Evolutionary conservation across 2,888 invertebrate genomes (phyloP).

Genomic region (Rhingia campestris): DNA sequence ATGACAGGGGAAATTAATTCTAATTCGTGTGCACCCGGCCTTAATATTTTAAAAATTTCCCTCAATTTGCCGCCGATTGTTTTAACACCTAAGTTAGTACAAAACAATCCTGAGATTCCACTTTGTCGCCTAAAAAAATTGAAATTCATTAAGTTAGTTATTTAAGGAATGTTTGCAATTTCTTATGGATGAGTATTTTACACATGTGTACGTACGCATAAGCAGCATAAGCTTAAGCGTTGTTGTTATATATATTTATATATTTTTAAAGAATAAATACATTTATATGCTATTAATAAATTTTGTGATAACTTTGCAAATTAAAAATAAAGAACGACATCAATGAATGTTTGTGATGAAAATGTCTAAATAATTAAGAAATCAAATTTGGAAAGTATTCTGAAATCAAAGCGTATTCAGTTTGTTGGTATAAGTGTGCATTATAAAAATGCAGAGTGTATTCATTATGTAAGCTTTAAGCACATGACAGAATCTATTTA

Average conservation of each 20-base stretch:
- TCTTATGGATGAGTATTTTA: neutral
- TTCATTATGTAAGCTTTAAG: too few relatives aligned
- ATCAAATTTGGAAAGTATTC: too few relatives aligned
- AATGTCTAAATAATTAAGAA: neutral
- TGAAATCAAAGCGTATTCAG: too few relatives aligned
- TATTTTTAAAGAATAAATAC: neutral
- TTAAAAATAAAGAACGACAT: constrained; percentile 17
- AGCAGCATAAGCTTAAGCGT: constrained; percentile 51
- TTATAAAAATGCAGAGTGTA: too few relatives aligned
- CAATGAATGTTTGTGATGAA: constrained; percentile 1
- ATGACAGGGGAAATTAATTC: neutral
- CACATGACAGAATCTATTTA: too few relatives aligned
- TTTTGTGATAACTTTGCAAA: constrained; percentile 42
- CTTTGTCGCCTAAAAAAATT: constrained; percentile 1
- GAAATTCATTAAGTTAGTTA: neutral
- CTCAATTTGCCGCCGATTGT: too few relatives aligned
- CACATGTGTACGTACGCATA: constrained; percentile 25
- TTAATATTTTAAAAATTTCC: too few relatives aligned
- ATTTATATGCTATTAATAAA: constrained; percentile 9
- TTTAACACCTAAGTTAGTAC: too few relatives aligned
- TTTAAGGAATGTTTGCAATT: neutral
- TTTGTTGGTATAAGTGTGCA: too few relatives aligned
- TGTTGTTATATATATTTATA: neutral
- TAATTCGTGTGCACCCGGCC: too few relatives aligned
- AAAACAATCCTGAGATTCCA: neutral